phyloP scores from a whole-genome alignment of 2,888 invertebrate genomes.

The Eudemis profundana region DNA sequence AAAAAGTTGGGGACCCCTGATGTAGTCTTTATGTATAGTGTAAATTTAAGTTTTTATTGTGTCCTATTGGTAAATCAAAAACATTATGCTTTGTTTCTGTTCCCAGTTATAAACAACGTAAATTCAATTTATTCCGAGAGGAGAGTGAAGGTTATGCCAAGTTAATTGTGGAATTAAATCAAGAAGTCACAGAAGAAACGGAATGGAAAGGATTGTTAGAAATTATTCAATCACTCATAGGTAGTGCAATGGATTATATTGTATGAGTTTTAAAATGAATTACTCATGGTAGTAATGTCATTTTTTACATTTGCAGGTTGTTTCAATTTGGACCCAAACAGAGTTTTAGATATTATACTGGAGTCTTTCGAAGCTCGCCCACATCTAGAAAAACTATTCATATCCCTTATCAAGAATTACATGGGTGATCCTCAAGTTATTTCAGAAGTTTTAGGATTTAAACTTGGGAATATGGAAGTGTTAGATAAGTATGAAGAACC shows the following conservation, averaged over 20 bases:
- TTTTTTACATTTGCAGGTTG: constrained; percentile 88
- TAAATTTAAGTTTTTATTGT: no score
- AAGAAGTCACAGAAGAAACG: constrained; percentile 88
- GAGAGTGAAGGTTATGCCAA: constrained; percentile 99
- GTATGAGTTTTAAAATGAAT: not conserved
- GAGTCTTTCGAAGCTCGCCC: constrained; percentile 97
- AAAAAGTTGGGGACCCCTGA: no score
- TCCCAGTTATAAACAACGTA: constrained; percentile 98
- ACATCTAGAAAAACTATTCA: constrained; percentile 91
- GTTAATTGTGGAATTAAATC: constrained; percentile 96
- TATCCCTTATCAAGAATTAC: constrained; percentile 93
- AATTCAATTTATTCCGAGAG: constrained; percentile 99
- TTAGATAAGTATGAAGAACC: constrained; percentile 88
- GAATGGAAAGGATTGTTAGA: constrained; percentile 90
- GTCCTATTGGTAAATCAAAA: no score
- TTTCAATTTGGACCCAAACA: constrained; percentile 99
- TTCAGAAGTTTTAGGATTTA: constrained; percentile 97
- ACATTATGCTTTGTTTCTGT: constrained; percentile 42
- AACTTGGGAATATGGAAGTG: constrained; percentile 90
- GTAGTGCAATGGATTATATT: constrained; percentile 78
- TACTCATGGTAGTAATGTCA: no score
- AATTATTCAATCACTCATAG: constrained; percentile 97
- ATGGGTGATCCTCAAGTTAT: constrained; percentile 93
- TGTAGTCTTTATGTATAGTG: no score
- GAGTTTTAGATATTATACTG: constrained; percentile 97